Conservation (phyloP, 1,140 invertebrate genomes). For the Drosophila takahashii region DNA sequence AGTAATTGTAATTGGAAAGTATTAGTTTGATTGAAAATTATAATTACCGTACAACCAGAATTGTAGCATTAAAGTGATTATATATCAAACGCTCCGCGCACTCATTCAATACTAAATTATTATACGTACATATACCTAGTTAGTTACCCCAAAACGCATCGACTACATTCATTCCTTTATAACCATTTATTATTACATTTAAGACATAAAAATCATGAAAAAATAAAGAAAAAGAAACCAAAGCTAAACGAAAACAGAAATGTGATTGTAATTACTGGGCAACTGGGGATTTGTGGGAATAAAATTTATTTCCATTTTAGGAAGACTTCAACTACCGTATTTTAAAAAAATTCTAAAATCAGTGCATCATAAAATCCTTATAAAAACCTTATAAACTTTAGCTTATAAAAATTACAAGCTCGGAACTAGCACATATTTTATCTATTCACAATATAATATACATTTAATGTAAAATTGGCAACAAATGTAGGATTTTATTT, state of each 20-base stretch:
- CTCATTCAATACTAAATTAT: slow-evolving; percentile 16
- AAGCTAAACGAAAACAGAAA: slow-evolving; percentile 18
- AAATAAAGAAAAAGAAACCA: slow-evolving; percentile 40
- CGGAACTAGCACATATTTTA: too few species aligned
- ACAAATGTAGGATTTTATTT: neutral
- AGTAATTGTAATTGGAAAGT: slow-evolving; percentile 36
- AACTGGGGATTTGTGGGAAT: neutral
- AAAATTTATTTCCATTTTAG: too few species aligned
- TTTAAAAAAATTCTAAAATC: too few species aligned
- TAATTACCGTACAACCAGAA: slow-evolving; percentile 8
- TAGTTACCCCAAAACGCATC: slow-evolving; percentile 14
- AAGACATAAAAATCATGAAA: slow-evolving; percentile 5
- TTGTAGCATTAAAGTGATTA: slow-evolving; percentile 1
- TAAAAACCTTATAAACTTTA: too few species aligned
- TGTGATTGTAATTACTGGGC: neutral
- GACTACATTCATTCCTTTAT: slow-evolving; percentile 36
- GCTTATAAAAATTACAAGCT: too few species aligned
- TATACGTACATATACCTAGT: slow-evolving; percentile 5
- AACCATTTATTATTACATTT: slow-evolving; percentile 21
- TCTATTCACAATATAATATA: too few species aligned
- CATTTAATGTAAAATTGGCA: neutral
- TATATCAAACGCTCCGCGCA: slow-evolving; percentile 5
- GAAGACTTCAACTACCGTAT: too few species aligned
- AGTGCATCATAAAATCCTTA: too few species aligned
- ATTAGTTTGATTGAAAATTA: slow-evolving; percentile 38